These are phyloP conservation scores for Chloroceryle aenea DNA, from an alignment of 2,113 vertebrate genomes.

Conservation along the genomic window DNA sequence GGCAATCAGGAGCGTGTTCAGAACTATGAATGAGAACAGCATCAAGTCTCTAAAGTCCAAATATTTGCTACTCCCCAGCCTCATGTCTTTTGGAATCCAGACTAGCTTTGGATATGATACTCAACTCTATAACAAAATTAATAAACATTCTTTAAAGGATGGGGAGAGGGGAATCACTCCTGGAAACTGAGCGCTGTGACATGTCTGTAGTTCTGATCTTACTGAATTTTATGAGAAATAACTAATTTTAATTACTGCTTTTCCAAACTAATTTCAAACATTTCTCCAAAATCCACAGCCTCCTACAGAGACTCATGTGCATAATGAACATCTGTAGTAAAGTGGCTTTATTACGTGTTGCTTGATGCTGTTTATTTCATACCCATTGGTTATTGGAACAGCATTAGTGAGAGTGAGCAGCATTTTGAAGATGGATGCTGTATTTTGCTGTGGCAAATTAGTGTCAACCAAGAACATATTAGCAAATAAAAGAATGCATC, in stretches of 20 bases:
- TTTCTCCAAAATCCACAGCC: constrained; percentile 51
- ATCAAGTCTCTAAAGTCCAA: neutral
- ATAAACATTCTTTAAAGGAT: neutral
- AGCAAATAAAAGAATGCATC: constrained; percentile 60
- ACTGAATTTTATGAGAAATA: neutral
- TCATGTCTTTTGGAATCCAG: neutral
- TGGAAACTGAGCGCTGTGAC: neutral
- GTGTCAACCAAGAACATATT: constrained; percentile 50
- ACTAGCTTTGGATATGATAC: neutral
- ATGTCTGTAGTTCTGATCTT: neutral
- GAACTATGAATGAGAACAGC: neutral
- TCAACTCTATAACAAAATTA: neutral
- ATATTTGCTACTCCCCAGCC: neutral
- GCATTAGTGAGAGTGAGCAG: constrained; percentile 11
- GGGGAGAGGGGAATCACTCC: neutral
- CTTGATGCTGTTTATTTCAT: constrained; percentile 30
- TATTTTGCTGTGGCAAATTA: constrained; percentile 38
- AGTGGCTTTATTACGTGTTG: constrained; percentile 47
- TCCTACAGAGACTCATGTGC: constrained; percentile 43
- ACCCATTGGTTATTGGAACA: constrained; percentile 44
- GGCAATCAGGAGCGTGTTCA: accelerated
- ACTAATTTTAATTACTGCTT: constrained; percentile 33
- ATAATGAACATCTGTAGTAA: constrained; percentile 73
- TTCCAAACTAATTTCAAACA: constrained; percentile 49
- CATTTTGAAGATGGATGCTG: constrained; percentile 37